Evolutionary conservation across 2,113 vertebrate genomes (phyloP), one percentile per base, ranked within the genome.

Genomic region (Tenebrosternarchus preto): DNA sequence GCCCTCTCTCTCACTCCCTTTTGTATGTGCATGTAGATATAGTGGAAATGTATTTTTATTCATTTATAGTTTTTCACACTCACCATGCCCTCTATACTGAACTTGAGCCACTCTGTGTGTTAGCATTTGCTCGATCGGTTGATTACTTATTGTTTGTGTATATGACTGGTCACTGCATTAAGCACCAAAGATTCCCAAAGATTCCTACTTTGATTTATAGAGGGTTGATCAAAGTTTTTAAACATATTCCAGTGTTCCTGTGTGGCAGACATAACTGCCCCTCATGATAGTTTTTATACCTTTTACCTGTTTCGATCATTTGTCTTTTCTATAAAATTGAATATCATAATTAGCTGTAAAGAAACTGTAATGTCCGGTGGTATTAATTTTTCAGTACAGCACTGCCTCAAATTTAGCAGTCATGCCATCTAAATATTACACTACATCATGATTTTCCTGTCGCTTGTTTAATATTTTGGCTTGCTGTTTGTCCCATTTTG

Each of bases 391-490:
- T 12, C 33, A 50, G 16, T 46, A 17, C 15, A 5, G 55, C 22
- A 17, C 43, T 46, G 63, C 61, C 0, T 27, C 19, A 61, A 16
- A 36, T 25, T 31, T 5, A 60, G 33, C 2, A 78, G 50, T 61
- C n/a, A n/a, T n/a, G n/a, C n/a, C n/a, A n/a, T 57, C 68, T 61
- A 17, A 56, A 79, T 25, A 71, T 63, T n/a, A 76, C 60, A 29
- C 4, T 31, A 36, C 20, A 39, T 22, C 17, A 57, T 50, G 29
- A 19, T n/a, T 60, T 78, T 29, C 56, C 29, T 60, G 53, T 53
- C 53, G n/a, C 15, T 17, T 39, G 3, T 59, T 20, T 8, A 5
- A 16, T 55, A 50, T 11, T 24, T 29, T 76, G 20, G 4, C 19
- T 22, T 53, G 11, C 16, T 33, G 22, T 19, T 29, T 12, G 63